Percentiles rank a stretch among this genome's conserved stretches.
These are phyloP conservation scores for Amphibalanus amphitrite DNA, from an alignment of 1,140 invertebrate species.

Conservation along the genomic window DNA sequence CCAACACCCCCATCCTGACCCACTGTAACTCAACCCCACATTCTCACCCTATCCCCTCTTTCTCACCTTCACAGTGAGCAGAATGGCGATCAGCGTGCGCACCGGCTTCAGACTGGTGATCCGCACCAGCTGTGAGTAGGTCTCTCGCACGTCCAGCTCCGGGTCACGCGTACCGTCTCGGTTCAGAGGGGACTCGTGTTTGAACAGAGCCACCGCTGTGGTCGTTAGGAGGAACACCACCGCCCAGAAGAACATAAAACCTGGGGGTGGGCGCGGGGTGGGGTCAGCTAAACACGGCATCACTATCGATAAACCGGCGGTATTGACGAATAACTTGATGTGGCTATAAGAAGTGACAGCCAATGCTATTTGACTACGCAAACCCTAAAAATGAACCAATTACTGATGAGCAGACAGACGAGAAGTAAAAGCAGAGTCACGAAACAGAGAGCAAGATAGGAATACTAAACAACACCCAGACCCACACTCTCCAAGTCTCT, in stretches of 20 bases:
- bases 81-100: constrained; percentile 48
- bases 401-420: neutral
- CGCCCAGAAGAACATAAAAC: constrained; percentile 91
- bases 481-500: no score
- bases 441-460: constrained; percentile 4
- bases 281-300: neutral
- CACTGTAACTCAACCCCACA: no score
- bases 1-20: constrained; percentile 17
- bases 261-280: constrained; percentile 29
- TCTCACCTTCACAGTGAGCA: constrained; percentile 77
- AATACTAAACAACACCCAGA: constrained; percentile 5
- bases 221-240: constrained; percentile 79
- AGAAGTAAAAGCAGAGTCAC: neutral
- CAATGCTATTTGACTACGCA: neutral
- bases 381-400: neutral
- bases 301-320: neutral
- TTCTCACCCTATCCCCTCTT: no score
- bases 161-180: neutral
- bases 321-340: neutral
- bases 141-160: neutral
- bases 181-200: constrained; percentile 28
- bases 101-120: neutral
- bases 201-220: constrained; percentile 72
- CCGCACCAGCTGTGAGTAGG: neutral
- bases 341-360: no score